These are phyloP conservation scores for Scophthalmus maximus DNA, from an alignment of 2,113 vertebrate species.

Conservation along the genomic window DNA sequence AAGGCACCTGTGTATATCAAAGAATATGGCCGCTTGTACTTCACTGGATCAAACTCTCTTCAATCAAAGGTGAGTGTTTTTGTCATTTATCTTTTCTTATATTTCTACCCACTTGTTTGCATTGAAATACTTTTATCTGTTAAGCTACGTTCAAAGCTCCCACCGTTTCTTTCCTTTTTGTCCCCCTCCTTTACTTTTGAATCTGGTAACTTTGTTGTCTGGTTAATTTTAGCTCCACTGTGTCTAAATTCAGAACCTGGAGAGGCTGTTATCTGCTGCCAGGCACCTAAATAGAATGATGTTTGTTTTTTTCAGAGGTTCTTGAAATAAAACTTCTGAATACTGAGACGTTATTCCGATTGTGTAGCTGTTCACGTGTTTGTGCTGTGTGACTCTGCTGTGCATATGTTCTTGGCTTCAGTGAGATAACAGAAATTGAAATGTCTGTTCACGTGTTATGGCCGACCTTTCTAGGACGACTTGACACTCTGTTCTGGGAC, in stretches of 20 bases:
- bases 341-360: not conserved
- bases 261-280: not conserved
- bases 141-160: not conserved
- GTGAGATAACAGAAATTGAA: not conserved
- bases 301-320: not conserved
- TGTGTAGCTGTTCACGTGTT: not conserved
- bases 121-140: not conserved
- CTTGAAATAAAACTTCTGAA: not conserved
- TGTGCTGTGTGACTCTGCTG: not conserved
- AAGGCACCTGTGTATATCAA: slow-evolving; percentile 93
- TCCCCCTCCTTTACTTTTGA: not conserved
- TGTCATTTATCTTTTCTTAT: not conserved
- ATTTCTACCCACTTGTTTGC: not conserved
- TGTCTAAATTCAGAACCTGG: slow-evolving; percentile 16
- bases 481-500: slow-evolving; percentile 82
- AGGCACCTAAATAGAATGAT: not conserved
- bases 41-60: slow-evolving; percentile 86
- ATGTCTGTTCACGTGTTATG: not conserved
- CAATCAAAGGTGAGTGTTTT: slow-evolving; percentile 88
- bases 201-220: not conserved
- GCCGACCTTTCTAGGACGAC: slow-evolving; percentile 86
- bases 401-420: too few species aligned
- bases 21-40: slow-evolving; percentile 88
- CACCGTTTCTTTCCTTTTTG: not conserved
- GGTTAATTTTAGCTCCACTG: not conserved